Evolutionary conservation across 2,113 vertebrate genomes (phyloP), one percentile per base, ranked within the genome.

Genomic region (Strix aluco): DNA sequence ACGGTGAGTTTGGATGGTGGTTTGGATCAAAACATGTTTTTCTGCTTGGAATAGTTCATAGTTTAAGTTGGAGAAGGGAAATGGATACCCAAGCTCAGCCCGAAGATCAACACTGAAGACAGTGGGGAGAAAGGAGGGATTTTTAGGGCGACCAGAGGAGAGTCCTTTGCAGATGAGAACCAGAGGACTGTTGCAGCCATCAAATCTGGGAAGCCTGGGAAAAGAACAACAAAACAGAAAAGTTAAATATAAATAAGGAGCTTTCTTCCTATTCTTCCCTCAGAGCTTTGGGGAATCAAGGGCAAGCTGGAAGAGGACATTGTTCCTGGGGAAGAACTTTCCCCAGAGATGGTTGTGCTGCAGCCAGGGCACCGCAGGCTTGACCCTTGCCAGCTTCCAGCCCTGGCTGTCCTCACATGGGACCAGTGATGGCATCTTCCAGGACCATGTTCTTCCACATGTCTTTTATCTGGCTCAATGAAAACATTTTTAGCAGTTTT

Each of bases 221-320:
- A 93, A 92, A 88, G 23, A 92, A 67, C 47, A 89, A 95, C 59
- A 81, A 95, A 94, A 81, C n/a, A 78, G 58, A 80, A 47, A 58
- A 80, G 75, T 86, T 91, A 83, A 89, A 86, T 22, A 86, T 71
- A 84, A 91, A 59, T 81, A 51, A 78, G 84, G 55, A 11, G 1
- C 40, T 93, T 97, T 97, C 95, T 85, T 96, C 84, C 93, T 70
- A 51, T 95, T 94, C 86, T 96, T 92, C 73, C 59, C 44, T 55
- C 17, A 27, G 52, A 47, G 27, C 47, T 95, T 86, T 0, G 1
- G 81, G 89, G 84, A 95, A 79, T 81, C 1, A 1, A 89, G 81
- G 70, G 72, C 1, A 2, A 86, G 40, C 83, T 95, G 81, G 77
- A 89, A 58, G 44, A 96, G 73, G 59, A 30, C 30, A 2, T 89